A percentile compares a stretch with the other conserved stretches of the same genome.
Conservation (phyloP, 2,888 invertebrate species). For the Hipparchia semele region DNA sequence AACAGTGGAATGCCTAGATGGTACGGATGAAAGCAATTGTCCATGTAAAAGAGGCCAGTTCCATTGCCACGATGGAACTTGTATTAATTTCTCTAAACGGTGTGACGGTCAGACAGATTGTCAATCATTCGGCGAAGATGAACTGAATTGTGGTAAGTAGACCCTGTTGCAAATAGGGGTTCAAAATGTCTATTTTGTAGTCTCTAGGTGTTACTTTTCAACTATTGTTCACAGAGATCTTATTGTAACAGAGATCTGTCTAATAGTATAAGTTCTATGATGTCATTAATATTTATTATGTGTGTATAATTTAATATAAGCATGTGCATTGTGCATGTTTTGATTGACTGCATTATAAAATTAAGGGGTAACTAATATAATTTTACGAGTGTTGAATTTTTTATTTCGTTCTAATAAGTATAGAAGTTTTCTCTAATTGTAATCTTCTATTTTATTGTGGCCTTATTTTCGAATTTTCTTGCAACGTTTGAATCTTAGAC, state of each 20-base stretch:
- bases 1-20: conserved; percentile 77
- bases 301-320: background rate
- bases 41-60: conserved; percentile 78
- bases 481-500: background rate
- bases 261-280: background rate
- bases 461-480: background rate
- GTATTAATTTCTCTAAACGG: conserved; percentile 83
- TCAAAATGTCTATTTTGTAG: conserved; percentile 1
- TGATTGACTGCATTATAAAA: background rate
- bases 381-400: background rate
- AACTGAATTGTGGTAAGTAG: conserved; percentile 78
- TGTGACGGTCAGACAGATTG: conserved; percentile 86
- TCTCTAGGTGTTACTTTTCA: background rate
- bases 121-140: conserved; percentile 83
- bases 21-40: conserved; percentile 71
- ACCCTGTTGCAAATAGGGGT: background rate
- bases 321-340: conserved; percentile 11
- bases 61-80: conserved; percentile 85
- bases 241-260: too few relatives aligned
- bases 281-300: background rate
- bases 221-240: background rate
- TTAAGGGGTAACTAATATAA: background rate
- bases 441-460: background rate
- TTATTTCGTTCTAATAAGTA: background rate
- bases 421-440: background rate